These are phyloP conservation scores for Axea sp. DNA, from an alignment of 2,888 invertebrate genomes.

Conservation along the genomic window DNA sequence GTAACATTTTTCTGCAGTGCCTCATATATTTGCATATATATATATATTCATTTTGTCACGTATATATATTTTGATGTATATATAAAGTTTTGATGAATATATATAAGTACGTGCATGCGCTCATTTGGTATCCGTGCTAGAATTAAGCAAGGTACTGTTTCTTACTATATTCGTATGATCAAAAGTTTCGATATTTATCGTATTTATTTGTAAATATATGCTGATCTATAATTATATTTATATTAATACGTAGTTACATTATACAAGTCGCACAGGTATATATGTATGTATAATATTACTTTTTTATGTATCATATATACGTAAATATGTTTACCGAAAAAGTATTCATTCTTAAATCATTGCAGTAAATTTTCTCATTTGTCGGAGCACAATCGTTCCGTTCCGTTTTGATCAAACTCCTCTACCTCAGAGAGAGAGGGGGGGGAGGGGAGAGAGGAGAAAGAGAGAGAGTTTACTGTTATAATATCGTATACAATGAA, in stretches of 20 bases:
- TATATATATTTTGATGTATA: conserved; percentile 55
- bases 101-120: conserved; percentile 69
- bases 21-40: conserved; percentile 48
- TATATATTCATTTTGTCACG: conserved; percentile 38
- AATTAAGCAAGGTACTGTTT: conserved; percentile 58
- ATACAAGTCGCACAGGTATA: conserved; percentile 62
- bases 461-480: conserved; percentile 5
- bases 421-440: too few relatives aligned
- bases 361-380: conserved; percentile 17
- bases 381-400: too few relatives aligned
- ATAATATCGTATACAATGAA: too few relatives aligned
- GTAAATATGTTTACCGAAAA: conserved; percentile 2
- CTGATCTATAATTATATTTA: conserved; percentile 58
- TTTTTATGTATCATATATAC: conserved; percentile 26
- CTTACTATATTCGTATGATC: conserved; percentile 60
- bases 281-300: conserved; percentile 46
- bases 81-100: conserved; percentile 51
- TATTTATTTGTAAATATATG: conserved; percentile 66
- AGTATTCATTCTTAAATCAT: neutral
- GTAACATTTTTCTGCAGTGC: conserved; percentile 31
- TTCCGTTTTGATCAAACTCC: too few relatives aligned
- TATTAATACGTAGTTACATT: conserved; percentile 55
- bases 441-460: too few relatives aligned
- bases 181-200: conserved; percentile 40
- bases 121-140: conserved; percentile 69